phyloP scores from a whole-genome alignment of 2,888 invertebrate species.

The Drosophila quinaria region DNA sequence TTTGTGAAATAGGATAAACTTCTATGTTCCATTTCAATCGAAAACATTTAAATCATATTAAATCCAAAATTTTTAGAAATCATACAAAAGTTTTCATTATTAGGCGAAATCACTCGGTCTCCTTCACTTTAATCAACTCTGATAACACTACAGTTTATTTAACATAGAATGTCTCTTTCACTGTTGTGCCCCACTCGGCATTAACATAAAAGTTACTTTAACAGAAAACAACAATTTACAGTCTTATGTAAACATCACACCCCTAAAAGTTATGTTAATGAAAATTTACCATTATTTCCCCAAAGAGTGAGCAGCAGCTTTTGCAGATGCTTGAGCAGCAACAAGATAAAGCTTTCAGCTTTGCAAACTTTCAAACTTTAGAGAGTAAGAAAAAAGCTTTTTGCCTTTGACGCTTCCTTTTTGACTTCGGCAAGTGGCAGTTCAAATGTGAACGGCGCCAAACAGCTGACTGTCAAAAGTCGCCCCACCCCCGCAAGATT shows the following conservation, averaged over 20 bases:
- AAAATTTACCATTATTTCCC: conserved; percentile 59
- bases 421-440: conserved; percentile 55
- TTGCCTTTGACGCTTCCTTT: conserved; percentile 43
- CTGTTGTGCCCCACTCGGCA: not conserved
- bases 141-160: not conserved
- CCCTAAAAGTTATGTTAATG: conserved; percentile 15
- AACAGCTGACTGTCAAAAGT: conserved; percentile 72
- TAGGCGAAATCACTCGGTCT: not conserved
- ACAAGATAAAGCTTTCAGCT: conserved; percentile 10
- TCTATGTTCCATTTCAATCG: too few species aligned
- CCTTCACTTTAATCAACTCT: not conserved
- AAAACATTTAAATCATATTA: too few species aligned
- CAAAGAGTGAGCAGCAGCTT: conserved; percentile 20
- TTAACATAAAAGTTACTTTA: not conserved
- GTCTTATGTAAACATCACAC: conserved; percentile 7
- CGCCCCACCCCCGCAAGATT: not conserved
- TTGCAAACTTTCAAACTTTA: conserved; percentile 19
- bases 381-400: conserved; percentile 29
- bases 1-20: too few species aligned
- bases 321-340: conserved; percentile 10
- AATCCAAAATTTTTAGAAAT: too few species aligned
- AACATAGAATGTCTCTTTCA: conserved; percentile 7
- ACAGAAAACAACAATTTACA: conserved; percentile 10
- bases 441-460: conserved; percentile 25
- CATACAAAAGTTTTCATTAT: too few species aligned